Conservation (phyloP, 92 coral and sea anemone genomes). For the Parazoanthus swiftii region DNA sequence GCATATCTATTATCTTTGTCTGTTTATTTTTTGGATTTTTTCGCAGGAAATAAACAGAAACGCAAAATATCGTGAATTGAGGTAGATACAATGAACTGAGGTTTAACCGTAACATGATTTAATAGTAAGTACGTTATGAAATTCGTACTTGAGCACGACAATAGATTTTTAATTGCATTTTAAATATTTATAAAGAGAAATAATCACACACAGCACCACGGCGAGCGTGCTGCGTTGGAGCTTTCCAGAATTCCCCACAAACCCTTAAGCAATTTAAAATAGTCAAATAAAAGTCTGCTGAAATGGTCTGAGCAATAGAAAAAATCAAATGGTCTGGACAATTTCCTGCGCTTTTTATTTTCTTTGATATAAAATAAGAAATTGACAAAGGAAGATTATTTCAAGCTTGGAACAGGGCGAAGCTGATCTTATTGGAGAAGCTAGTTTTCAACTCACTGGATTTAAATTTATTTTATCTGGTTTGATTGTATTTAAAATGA, state of each 20-base stretch:
- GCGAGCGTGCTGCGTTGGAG: not conserved
- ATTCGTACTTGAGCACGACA: not conserved
- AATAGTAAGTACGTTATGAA: not conserved
- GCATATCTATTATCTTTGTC: constrained; percentile 6
- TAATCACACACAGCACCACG: not conserved
- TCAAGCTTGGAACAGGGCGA: not conserved
- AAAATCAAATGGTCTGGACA: too few relatives aligned
- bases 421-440: not conserved
- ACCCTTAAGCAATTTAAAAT: not conserved
- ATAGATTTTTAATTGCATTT: not conserved
- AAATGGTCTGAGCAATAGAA: not conserved
- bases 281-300: constrained; percentile 16
- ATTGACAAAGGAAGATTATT: not conserved
- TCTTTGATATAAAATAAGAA: not conserved
- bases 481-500: not conserved
- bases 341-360: not conserved
- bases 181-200: not conserved
- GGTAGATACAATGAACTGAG: not conserved
- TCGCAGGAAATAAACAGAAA: constrained; percentile 17
- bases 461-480: not conserved
- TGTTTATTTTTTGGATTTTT: not conserved
- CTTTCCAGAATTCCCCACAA: constrained; percentile 15
- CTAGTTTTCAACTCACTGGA: too few relatives aligned
- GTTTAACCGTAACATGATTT: constrained; percentile 1
- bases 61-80: constrained; percentile 23